Evolutionary conservation across 2,888 invertebrate species (phyloP).

Genomic region (Ichneumoninae sp.): DNA sequence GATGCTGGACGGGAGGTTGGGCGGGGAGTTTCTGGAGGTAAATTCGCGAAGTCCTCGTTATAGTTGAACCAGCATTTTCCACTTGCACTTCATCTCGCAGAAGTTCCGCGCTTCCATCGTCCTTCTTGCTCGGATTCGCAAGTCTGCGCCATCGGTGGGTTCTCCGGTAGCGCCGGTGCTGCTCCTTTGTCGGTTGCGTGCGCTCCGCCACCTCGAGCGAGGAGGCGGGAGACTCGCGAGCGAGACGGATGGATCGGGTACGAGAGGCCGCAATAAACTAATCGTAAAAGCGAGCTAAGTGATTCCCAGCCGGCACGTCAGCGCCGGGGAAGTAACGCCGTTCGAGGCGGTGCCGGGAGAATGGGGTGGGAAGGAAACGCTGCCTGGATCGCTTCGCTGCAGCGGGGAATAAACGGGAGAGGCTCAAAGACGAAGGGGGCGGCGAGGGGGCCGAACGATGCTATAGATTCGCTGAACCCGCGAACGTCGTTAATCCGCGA

Average conservation of each 20-base stretch:
- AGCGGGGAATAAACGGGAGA: constrained; percentile 56
- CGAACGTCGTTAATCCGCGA: constrained; percentile 61
- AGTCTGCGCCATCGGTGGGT: background rate
- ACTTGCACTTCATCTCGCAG: constrained; percentile 47
- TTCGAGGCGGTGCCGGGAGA: constrained; percentile 15
- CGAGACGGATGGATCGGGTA: constrained; percentile 23
- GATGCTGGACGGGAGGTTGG: constrained; percentile 3
- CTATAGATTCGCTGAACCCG: constrained; percentile 55
- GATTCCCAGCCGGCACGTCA: constrained; percentile 72
- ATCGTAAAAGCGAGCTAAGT: constrained; percentile 78
- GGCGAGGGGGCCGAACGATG: constrained; percentile 22
- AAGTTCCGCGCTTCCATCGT: constrained; percentile 52
- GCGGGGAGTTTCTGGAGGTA: constrained; percentile 10
- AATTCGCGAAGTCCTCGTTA: constrained; percentile 64
- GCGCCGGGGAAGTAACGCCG: constrained; percentile 51
- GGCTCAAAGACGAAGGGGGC: constrained; percentile 24
- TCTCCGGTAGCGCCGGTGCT: background rate
- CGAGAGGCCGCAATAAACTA: constrained; percentile 75
- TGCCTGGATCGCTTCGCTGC: background rate
- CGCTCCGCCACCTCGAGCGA: background rate
- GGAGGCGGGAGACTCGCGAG: background rate
- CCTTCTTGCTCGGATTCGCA: background rate
- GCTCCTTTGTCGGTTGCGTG: constrained; percentile 26
- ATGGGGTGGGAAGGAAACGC: constrained; percentile 8
- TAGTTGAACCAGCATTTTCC: constrained; percentile 63